Evolutionary conservation across 2,888 invertebrate genomes (phyloP), one percentile per base, ranked within the genome.

Genomic region (Fragum sueziense): DNA sequence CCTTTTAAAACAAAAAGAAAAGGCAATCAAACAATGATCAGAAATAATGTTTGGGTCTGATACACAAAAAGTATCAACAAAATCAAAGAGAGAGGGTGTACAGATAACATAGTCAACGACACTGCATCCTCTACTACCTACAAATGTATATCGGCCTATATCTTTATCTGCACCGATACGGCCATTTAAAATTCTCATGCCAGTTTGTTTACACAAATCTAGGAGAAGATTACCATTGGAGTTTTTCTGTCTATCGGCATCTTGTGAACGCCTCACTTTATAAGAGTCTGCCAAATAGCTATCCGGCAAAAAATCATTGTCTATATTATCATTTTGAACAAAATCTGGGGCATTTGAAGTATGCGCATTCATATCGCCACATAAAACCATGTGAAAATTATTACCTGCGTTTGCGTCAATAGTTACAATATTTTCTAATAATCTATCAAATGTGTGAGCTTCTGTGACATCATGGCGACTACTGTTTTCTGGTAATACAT

Each of bases 151-250:
- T 7, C n/a, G 9, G n/a, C 52, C 52, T 7, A 52, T 22, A 14
- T n/a, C n/a, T 52, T 52, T 52, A n/a, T 74, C 74, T 41, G 33
- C 27, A 6, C 59, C 54, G 37, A n/a, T 31, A 9, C 74, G 25
- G 1, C 68, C 74, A 54, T 74, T 74, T 51, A 67, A n/a, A 27
- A 74, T 68, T 3, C 74, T 47, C 14, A 74, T 20, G 1, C 67
- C 74, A 25, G 74, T 67, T 27, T 74, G 68, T 57, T 74, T 74
- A 25, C 51, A 68, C n/a, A 74, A 34, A 27, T 74, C 74, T 57
- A 74, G 22, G 34, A 74, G n/a, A 6, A 9, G 57, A 29, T 27
- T 25, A 20, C 29, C 74, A 67, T 25, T 68, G 27, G 11, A 7
- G 17, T 67, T 41, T 65, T 62, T 22, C n/a, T n/a, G 37, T 9